Evolutionary conservation across 2,888 invertebrate genomes (phyloP).

Genomic region (Aporophyla nigra): DNA sequence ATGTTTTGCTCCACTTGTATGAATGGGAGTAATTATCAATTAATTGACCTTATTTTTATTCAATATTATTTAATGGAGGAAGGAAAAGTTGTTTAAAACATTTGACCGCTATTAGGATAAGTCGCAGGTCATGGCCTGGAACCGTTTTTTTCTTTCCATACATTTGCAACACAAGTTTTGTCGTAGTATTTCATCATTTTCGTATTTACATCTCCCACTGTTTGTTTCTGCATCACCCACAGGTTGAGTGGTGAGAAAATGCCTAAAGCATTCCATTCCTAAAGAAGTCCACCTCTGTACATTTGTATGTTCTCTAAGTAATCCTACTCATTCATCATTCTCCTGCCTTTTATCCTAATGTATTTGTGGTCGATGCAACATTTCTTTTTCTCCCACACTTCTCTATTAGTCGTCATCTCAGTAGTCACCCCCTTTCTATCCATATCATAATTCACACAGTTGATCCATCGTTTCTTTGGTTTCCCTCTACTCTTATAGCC

Average conservation of each 20-base stretch:
- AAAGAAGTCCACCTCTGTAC: background rate
- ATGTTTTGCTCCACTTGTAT: background rate
- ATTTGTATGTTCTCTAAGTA: background rate
- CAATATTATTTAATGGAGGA: slow-evolving; percentile 1
- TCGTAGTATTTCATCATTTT: background rate
- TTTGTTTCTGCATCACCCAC: background rate
- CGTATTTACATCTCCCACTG: background rate
- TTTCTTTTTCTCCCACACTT: too few relatives aligned
- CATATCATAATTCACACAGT: too few relatives aligned
- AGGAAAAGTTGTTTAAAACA: slow-evolving; percentile 12
- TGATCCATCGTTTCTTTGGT: too few relatives aligned
- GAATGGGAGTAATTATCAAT: slow-evolving; percentile 11
- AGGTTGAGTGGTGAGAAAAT: background rate
- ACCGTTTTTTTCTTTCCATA: background rate
- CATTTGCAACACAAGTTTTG: background rate
- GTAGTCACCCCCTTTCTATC: too few relatives aligned
- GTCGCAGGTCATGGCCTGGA: background rate
- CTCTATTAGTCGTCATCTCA: too few relatives aligned
- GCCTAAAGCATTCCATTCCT: background rate
- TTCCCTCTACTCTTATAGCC: too few relatives aligned
- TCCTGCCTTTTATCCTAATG: too few relatives aligned
- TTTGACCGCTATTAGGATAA: slow-evolving; percentile 8
- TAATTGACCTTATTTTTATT: slow-evolving; percentile 23
- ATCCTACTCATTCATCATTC: too few relatives aligned
- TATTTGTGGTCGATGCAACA: too few relatives aligned